Evolutionary conservation across 2,113 vertebrate genomes (phyloP).

Genomic region (Sapayoa aenigma): DNA sequence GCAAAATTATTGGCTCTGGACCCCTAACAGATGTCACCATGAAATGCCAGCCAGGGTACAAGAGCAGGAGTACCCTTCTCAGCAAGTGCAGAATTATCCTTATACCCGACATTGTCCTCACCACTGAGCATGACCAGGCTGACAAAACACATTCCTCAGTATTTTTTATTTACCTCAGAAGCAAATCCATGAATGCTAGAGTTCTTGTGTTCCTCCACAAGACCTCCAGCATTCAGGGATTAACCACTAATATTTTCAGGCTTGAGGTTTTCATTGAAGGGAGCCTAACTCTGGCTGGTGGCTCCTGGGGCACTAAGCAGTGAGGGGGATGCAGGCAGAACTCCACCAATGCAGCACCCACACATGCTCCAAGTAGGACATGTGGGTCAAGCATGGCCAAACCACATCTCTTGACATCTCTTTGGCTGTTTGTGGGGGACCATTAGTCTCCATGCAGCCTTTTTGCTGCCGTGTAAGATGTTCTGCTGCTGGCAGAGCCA

Average conservation of each 20-base stretch:
- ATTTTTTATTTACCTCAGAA: not conserved
- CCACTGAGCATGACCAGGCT: not conserved
- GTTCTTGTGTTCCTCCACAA: not conserved
- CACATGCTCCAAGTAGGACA: fast-evolving
- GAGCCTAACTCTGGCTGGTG: not conserved
- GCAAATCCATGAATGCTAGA: not conserved
- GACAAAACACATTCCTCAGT: not conserved
- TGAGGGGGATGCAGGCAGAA: not conserved
- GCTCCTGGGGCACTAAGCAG: not conserved
- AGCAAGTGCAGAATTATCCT: fast-evolving
- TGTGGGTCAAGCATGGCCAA: fast-evolving
- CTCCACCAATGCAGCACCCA: not conserved
- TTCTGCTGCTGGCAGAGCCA: not conserved
- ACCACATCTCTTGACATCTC: not conserved
- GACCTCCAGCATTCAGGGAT: not conserved
- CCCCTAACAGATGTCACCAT: not conserved
- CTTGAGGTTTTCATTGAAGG: not conserved
- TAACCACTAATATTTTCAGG: not conserved
- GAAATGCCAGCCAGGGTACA: not conserved
- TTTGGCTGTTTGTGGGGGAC: fast-evolving
- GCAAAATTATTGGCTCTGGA: not conserved
- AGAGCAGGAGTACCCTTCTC: not conserved
- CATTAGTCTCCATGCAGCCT: not conserved
- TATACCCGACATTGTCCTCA: not conserved
- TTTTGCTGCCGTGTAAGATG: not conserved